Percentiles rank a stretch among this genome's conserved stretches.
Evolutionary conservation across 2,113 vertebrate species (phyloP).

Genomic region (Baryphthengus martii): DNA sequence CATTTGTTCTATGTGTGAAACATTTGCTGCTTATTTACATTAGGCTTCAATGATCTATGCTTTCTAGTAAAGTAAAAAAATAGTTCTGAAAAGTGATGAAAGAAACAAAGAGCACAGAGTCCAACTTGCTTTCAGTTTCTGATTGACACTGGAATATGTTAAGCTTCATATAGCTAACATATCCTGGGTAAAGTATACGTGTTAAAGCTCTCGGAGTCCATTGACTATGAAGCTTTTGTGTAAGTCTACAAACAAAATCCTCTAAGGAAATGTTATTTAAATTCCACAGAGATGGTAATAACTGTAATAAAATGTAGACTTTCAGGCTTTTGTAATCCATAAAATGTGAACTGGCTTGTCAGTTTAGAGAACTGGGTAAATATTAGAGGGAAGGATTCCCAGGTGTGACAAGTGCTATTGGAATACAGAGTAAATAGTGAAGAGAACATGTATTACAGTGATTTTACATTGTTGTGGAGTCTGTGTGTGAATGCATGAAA

Average conservation of each 20-base stretch:
- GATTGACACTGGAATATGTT: neutral
- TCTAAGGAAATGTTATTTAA: neutral
- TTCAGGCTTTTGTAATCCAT: neutral
- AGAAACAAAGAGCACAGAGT: neutral
- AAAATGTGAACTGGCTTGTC: neutral
- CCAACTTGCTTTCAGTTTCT: neutral
- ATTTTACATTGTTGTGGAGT: neutral
- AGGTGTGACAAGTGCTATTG: neutral
- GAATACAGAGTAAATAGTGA: neutral
- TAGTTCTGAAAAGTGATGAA: neutral
- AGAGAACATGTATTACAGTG: neutral
- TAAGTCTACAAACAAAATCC: neutral
- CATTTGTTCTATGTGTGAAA: neutral
- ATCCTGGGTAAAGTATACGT: neutral
- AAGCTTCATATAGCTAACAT: neutral
- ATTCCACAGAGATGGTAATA: neutral
- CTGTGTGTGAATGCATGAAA: neutral
- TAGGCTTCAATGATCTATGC: neutral
- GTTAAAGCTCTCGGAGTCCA: neutral
- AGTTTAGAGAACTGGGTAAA: neutral
- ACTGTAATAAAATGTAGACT: neutral
- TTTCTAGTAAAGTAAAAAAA: neutral
- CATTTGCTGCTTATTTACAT: neutral
- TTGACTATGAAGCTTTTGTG: neutral
- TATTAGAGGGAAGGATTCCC: neutral